Evolutionary conservation across 1,140 invertebrate genomes (phyloP), one percentile per base, ranked within the genome.

Genomic region (Bicyclus anynana): DNA sequence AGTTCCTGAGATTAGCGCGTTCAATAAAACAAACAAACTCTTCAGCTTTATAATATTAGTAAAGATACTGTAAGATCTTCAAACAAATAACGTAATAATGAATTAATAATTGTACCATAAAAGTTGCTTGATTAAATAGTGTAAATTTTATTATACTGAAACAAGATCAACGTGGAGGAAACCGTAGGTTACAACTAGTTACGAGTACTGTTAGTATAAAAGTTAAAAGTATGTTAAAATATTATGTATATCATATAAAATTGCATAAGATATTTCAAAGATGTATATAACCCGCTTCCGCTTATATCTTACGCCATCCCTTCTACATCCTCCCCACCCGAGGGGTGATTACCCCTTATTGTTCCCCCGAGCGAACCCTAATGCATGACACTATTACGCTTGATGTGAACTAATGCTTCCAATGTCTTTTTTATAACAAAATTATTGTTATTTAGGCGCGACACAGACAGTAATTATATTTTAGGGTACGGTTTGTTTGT

Each of bases 371-470:
- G 73, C 65, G 66, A 48, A 58, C 66, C 70, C 70, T 80, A 84
- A 80, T 80, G 79, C 76, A 79, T 72, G 77, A 77, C 77, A 81
- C 77, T 84, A 80, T 84, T 82, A 79, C 72, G 64, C 69, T 73
- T 60, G 67, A 76, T 70, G 66, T 64, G 65, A 74, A 78, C 80
- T 78, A 82, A 80, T 81, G 70, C 53, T 62, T 62, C 58, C 65
- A 69, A 80, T 77, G 70, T 75, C 67, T 75, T 81, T 78, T 74
- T 78, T 71, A 69, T 74, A 70, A 74, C 67, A 53, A 72, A 74
- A 72, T 72, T 72, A 77, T 79, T 73, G 64, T 67, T 72, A 63
- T 65, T 68, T 53, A 37, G 50, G 54, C 52, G 54, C 23, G 55
- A 56, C 53, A 40, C 21, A 40, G 42, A 13, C 13, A 42, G 56